Evolutionary conservation across 2,797 vertebrate species (phyloP).

Genomic region (Malurus splendens): DNA sequence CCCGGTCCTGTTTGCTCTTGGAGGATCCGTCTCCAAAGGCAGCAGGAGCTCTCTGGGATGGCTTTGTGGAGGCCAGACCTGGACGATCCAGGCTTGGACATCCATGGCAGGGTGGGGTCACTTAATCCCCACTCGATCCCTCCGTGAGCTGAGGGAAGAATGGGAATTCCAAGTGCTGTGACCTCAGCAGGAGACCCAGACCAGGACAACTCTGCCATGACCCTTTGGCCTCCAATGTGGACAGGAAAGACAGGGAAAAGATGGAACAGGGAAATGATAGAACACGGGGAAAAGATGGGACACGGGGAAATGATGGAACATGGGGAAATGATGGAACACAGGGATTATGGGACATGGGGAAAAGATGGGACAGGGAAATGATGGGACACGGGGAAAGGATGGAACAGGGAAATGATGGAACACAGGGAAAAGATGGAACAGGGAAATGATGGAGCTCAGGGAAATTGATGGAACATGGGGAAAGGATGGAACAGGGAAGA

Average conservation of each 20-base stretch:
- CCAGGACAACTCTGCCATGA: rapidly evolving
- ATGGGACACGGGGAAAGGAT: background rate
- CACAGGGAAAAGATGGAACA: too few relatives aligned
- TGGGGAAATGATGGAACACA: background rate
- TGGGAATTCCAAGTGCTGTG: rapidly evolving
- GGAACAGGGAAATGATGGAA: background rate
- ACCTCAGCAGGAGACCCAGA: background rate
- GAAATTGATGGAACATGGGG: too few relatives aligned
- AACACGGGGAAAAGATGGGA: background rate
- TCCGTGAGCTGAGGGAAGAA: background rate
- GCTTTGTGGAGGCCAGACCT: background rate
- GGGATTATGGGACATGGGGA: too few relatives aligned
- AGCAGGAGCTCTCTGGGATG: background rate
- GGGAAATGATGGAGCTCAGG: too few relatives aligned
- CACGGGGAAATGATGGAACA: background rate
- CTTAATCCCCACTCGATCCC: rapidly evolving
- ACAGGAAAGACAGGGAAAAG: too few relatives aligned
- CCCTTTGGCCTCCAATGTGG: background rate
- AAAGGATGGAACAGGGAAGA: background rate
- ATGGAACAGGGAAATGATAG: background rate
- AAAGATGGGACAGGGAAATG: background rate
- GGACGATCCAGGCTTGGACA: background rate
- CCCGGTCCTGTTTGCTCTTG: background rate
- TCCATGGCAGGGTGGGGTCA: background rate
- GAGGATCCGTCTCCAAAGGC: background rate